Percentiles rank a stretch among this genome's conserved stretches.
These are phyloP conservation scores for Lates calcarifer DNA, from an alignment of 2,113 vertebrate species.

Conservation along the genomic window DNA sequence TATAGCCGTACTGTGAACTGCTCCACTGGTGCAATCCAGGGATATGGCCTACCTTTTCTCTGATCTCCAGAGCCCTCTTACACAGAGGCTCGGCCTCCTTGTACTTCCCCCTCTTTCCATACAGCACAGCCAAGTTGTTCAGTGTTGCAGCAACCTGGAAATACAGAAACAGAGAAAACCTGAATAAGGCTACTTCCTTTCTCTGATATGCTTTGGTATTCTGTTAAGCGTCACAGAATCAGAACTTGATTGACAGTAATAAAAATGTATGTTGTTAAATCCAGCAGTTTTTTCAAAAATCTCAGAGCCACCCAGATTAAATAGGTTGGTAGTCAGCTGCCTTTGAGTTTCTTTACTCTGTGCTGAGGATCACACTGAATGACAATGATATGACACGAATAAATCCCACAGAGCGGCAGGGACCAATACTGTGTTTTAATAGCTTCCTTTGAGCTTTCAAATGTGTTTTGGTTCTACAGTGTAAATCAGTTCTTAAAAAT, in stretches of 20 bases:
- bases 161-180: conserved; percentile 13
- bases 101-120: conserved; percentile 98
- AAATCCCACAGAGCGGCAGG: conserved; percentile 14
- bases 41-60: conserved; percentile 91
- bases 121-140: conserved; percentile 97
- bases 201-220: not conserved
- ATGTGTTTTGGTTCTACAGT: not conserved
- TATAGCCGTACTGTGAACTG: conserved; percentile 6
- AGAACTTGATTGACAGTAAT: not conserved
- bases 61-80: conserved; percentile 97
- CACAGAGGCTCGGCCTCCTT: conserved; percentile 98
- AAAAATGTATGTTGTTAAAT: not conserved
- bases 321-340: not conserved
- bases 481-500: conserved; percentile 9
- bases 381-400: conserved; percentile 3
- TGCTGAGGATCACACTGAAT: not conserved
- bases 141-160: conserved; percentile 95
- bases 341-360: conserved; percentile 19
- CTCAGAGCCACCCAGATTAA: conserved; percentile 7
- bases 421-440: not conserved
- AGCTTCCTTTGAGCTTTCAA: conserved; percentile 14
- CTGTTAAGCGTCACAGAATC: not conserved
- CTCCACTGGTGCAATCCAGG: conserved; percentile 24
- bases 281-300: not conserved
- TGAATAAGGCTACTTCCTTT: not conserved